Base-by-base conservation (phyloP, 2,113 vertebrate genomes). In the Thalassarche chlororhynchos region DNA sequence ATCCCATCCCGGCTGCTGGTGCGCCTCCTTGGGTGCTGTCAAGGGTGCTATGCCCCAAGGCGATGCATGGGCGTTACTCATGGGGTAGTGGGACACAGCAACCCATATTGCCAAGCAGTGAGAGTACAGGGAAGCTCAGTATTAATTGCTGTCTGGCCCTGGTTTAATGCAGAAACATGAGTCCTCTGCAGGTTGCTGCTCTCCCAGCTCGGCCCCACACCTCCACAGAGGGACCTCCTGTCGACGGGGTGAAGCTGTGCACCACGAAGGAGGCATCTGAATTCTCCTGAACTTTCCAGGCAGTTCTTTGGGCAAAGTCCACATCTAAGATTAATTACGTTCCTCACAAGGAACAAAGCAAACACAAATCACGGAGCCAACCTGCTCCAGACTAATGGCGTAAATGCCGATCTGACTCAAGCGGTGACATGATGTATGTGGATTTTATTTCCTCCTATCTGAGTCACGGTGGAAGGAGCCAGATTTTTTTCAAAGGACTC, bases 391-490 rank as follows among this genome's bases (percentile, higher is more conserved):
- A 26, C 58, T 5, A 1, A 42, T 61, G 86, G 84, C 20, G 29
- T 42, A 55, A 90, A 44, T 1, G n/a, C 89, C 4, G 11, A 12
- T 42, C 47, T 92, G 91, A 91, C 81, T 94, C 91, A 91, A 19
- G 90, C 44, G 6, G 55, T 6, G 76, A 70, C 71, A 31, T 23
- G 46, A 81, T 29, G 42, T 25, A 92, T 36, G 69, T 24, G 72
- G 47, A 10, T 24, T 78, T 90, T n/a, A 89, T 91, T 96, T 92
- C 94, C 84, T 91, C 64, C 57, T 52, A 1, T 62, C 82, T 95
- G 92, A 97, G 64, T 95, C 97, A 95, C 6, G 0, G 16, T 74
- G 57, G 21, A 87, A 92, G 72, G n/a, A 94, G 71, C 38, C 80
- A 86, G 76, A 14, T 25, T 52, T 47, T 57, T 66, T 55, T 18